phyloP scores from a whole-genome alignment of 2,797 vertebrate species.

The Yasuhikotakia modesta region DNA sequence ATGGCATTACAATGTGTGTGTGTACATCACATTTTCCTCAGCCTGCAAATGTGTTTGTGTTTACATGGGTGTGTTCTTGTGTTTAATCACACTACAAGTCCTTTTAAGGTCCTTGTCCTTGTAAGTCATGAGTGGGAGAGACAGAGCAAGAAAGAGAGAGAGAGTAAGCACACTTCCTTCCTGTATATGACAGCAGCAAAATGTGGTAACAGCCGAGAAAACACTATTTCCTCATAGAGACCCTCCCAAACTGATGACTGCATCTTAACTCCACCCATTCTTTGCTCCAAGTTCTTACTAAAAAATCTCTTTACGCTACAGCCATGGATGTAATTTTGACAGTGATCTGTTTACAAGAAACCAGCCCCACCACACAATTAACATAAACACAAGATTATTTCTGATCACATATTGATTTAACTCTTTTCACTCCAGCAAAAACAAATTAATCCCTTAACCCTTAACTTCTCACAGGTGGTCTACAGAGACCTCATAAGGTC shows the following conservation, averaged over 20 bases:
- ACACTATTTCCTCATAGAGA: slow-evolving; percentile 31
- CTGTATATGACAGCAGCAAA: slow-evolving; percentile 48
- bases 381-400: background rate
- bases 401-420: too few relatives aligned
- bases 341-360: background rate
- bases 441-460: background rate
- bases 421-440: background rate
- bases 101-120: slow-evolving; percentile 50
- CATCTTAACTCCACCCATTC: background rate
- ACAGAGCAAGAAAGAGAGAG: background rate
- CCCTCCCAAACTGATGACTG: background rate
- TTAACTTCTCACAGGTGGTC: background rate
- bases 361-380: background rate
- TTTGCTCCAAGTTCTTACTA: background rate
- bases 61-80: background rate
- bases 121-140: background rate
- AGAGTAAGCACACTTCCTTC: slow-evolving; percentile 56
- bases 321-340: background rate
- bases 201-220: slow-evolving; percentile 64
- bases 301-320: background rate
- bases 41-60: slow-evolving; percentile 16
- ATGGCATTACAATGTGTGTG: background rate
- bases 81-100: slow-evolving; percentile 21
- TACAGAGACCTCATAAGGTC: background rate
- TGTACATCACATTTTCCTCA: background rate